Percentiles rank a stretch among this genome's conserved stretches.
Conservation (phyloP, 2,797 vertebrate genomes). For the Euphonia xanthogaster region DNA sequence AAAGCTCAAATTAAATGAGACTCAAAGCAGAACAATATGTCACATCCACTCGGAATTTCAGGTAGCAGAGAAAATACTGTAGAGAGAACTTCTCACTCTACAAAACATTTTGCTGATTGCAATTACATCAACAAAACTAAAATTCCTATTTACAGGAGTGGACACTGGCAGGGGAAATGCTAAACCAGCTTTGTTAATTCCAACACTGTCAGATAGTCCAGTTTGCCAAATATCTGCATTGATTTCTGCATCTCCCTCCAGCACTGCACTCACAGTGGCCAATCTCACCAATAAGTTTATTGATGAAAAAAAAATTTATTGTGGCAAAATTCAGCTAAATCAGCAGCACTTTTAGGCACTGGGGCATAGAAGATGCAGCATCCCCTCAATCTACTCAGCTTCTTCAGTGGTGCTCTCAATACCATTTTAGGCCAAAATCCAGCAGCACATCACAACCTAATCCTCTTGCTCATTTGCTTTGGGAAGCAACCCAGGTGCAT, state of each 20-base stretch:
- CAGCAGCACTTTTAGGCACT: neutral
- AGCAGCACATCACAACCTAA: neutral
- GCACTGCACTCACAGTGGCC: neutral
- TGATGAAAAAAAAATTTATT: neutral
- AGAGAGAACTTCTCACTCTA: neutral
- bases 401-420: neutral
- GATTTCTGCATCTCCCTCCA: neutral
- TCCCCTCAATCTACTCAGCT: neutral
- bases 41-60: neutral
- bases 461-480: neutral
- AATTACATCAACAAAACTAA: neutral
- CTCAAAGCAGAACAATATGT: neutral
- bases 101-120: neutral
- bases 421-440: neutral
- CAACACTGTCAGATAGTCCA: neutral
- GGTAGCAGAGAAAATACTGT: neutral
- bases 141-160: slow-evolving; percentile 13
- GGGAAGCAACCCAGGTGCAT: neutral
- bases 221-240: neutral
- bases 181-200: slow-evolving; percentile 22
- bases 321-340: neutral
- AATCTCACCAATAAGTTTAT: neutral
- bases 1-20: neutral
- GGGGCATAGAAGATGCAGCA: neutral
- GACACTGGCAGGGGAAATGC: slow-evolving; percentile 12